Evolutionary conservation across 2,113 vertebrate species (phyloP).

Genomic region (Toxotes jaculatrix): DNA sequence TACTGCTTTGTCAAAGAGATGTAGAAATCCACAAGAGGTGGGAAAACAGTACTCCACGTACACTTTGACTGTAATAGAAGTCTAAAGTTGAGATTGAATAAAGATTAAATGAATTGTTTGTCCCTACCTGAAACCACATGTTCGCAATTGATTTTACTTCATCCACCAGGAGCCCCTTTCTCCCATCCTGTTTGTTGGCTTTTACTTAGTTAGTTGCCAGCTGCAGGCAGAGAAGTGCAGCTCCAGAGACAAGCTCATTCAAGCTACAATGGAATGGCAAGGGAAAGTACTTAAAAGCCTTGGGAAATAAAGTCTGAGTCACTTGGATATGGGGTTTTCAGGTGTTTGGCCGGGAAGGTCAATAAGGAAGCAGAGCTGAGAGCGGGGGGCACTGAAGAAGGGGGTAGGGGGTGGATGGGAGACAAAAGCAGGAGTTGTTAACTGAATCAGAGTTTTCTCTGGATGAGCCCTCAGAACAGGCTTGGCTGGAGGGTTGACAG

Average conservation of each 20-base stretch:
- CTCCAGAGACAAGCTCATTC: constrained; percentile 62
- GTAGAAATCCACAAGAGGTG: not conserved
- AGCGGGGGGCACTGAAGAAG: constrained; percentile 29
- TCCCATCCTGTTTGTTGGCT: constrained; percentile 44
- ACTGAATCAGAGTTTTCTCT: constrained; percentile 72
- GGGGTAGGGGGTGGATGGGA: constrained; percentile 15
- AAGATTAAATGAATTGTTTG: constrained; percentile 50
- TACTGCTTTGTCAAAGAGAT: not conserved
- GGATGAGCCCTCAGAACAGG: constrained; percentile 58
- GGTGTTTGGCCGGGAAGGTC: constrained; percentile 67
- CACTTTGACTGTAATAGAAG: constrained; percentile 36
- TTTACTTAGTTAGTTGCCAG: constrained; percentile 51
- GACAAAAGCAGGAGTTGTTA: constrained; percentile 61
- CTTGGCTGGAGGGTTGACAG: constrained; percentile 67
- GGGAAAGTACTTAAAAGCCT: constrained; percentile 62
- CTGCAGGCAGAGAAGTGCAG: constrained; percentile 28
- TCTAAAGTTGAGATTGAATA: constrained; percentile 41
- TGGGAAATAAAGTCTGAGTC: constrained; percentile 69
- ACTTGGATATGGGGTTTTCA: constrained; percentile 53
- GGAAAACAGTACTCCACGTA: not conserved
- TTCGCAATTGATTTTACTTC: constrained; percentile 46
- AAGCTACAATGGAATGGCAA: constrained; percentile 56
- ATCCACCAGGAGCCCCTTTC: constrained; percentile 26
- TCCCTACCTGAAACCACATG: constrained; percentile 50
- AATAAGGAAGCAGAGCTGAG: constrained; percentile 50